Conservation (phyloP, 2,113 vertebrate genomes). For the Heloderma charlesbogerti region DNA sequence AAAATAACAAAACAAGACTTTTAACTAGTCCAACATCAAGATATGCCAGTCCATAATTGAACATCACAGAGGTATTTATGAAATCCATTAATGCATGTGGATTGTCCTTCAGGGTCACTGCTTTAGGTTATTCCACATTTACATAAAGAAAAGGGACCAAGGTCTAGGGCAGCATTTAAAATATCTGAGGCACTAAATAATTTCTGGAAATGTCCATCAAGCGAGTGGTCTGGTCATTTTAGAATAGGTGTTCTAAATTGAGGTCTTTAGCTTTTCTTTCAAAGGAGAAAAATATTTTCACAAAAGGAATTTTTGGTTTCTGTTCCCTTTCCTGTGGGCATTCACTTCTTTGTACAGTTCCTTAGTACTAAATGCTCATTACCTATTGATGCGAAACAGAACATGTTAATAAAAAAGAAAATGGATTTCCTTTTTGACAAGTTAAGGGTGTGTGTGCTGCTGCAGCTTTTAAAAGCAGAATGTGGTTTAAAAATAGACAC, state of each 20-base stretch:
- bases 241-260: slow-evolving; percentile 3
- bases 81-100: slow-evolving; percentile 19
- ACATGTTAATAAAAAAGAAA: slow-evolving; percentile 13
- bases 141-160: slow-evolving; percentile 4
- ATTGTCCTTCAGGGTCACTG: slow-evolving; percentile 10
- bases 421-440: background rate
- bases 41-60: background rate
- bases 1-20: slow-evolving; percentile 7
- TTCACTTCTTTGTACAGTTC: background rate
- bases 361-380: background rate
- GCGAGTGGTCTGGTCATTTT: slow-evolving; percentile 11
- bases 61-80: background rate
- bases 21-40: background rate
- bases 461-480: background rate
- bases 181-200: slow-evolving; percentile 20
- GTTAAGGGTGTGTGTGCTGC: background rate
- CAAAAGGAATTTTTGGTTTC: background rate
- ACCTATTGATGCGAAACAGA: slow-evolving; percentile 4
- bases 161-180: slow-evolving; percentile 20
- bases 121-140: slow-evolving; percentile 19
- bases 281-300: background rate
- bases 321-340: background rate
- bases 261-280: slow-evolving; percentile 19
- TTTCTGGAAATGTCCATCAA: slow-evolving; percentile 24
- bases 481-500: background rate